Evolutionary conservation across 92 coral and sea anemone genomes (phyloP).

Genomic region (Scolanthus callimorphus): DNA sequence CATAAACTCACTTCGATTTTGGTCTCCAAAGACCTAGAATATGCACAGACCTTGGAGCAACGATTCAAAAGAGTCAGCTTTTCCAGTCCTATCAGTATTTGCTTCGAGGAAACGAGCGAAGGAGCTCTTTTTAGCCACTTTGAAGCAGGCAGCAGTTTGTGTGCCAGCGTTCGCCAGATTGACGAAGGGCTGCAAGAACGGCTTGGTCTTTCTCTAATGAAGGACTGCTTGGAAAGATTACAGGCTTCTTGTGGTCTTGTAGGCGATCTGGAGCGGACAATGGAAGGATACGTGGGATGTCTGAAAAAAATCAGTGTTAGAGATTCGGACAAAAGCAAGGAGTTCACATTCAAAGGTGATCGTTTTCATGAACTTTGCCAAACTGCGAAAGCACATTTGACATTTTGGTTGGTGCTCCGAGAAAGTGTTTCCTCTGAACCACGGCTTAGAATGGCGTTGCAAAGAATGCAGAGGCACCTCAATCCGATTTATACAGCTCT

Average conservation of each 20-base stretch:
- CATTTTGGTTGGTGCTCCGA: constrained; percentile 50
- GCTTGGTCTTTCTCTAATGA: constrained; percentile 54
- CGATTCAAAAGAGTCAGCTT: constrained; percentile 31
- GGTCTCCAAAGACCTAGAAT: constrained; percentile 32
- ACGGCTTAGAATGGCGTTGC: constrained; percentile 36
- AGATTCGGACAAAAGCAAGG: constrained; percentile 33
- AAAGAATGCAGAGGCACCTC: constrained; percentile 43
- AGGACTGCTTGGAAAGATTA: constrained; percentile 67
- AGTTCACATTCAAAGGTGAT: constrained; percentile 55
- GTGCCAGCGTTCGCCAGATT: constrained; percentile 59
- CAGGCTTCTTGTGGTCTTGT: constrained; percentile 53
- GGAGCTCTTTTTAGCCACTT: constrained; percentile 59
- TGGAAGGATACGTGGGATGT: constrained; percentile 50
- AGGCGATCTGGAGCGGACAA: constrained; percentile 49
- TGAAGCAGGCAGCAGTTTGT: constrained; percentile 53
- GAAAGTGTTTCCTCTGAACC: constrained; percentile 48
- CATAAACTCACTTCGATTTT: constrained; percentile 6
- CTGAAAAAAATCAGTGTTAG: constrained; percentile 10
- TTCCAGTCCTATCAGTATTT: constrained; percentile 30
- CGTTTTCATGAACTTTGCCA: constrained; percentile 81
- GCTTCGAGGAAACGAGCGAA: constrained; percentile 42
- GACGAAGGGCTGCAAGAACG: constrained; percentile 65
- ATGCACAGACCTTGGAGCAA: constrained; percentile 38
- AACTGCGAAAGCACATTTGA: constrained; percentile 72
- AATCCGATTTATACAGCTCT: constrained; percentile 32